A percentile compares a stretch with the other conserved stretches of the same genome.
Conservation (phyloP, 2,113 vertebrate genomes). For the Corynorhinus townsendii region DNA sequence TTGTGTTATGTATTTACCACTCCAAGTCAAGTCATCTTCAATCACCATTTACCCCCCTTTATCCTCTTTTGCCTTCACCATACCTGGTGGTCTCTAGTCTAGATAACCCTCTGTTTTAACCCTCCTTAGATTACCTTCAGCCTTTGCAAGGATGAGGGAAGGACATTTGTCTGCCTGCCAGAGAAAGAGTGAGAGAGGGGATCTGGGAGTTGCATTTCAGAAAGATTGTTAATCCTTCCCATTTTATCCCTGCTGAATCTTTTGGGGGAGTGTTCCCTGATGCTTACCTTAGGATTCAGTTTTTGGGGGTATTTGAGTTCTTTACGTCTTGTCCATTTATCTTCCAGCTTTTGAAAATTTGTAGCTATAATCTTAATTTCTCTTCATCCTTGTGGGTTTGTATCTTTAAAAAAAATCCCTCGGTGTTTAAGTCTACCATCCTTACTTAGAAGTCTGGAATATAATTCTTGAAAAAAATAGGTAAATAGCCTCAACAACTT, state of each 20-base stretch:
- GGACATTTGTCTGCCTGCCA: background rate
- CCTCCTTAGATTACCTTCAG: background rate
- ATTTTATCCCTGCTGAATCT: background rate
- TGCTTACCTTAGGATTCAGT: background rate
- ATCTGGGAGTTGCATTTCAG: background rate
- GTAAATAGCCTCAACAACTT: background rate
- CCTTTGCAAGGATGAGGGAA: background rate
- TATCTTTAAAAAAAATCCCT: background rate
- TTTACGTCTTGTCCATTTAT: background rate
- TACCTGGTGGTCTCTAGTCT: background rate
- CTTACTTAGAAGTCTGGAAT: background rate
- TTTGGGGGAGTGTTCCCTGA: constrained; percentile 3
- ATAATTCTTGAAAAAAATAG: background rate
- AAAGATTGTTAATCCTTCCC: background rate
- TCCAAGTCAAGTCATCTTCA: too few relatives aligned
- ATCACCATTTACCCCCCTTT: too few relatives aligned
- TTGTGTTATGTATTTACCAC: too few relatives aligned
- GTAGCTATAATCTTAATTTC: background rate
- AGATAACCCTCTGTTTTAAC: background rate
- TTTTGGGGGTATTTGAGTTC: background rate
- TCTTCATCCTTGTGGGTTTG: background rate
- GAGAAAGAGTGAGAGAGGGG: background rate
- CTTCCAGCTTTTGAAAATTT: background rate
- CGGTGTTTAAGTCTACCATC: background rate
- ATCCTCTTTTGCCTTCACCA: background rate